A percentile compares a stretch with the other conserved stretches of the same genome.
These are phyloP conservation scores for Luperina testacea DNA, from an alignment of 2,888 invertebrate species.

Conservation along the genomic window DNA sequence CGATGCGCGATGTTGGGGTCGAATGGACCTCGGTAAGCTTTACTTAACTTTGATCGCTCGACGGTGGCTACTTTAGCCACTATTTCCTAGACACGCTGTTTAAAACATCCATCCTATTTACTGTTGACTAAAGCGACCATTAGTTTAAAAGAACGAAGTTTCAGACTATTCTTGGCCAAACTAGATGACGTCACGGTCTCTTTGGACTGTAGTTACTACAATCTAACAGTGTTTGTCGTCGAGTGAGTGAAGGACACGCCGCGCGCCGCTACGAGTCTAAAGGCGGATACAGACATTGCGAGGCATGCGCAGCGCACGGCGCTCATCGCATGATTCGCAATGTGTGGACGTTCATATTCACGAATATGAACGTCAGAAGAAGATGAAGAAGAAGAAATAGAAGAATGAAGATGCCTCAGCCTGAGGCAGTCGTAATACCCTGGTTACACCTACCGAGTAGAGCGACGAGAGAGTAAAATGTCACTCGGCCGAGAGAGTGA, in stretches of 20 bases:
- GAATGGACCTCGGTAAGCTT: not conserved
- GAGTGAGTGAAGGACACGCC: constrained; percentile 11
- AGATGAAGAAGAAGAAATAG: too few relatives aligned
- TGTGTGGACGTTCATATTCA: too few relatives aligned
- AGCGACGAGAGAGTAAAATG: too few relatives aligned
- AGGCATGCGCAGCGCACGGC: too few relatives aligned
- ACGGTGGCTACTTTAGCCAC: not conserved
- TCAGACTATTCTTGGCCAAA: not conserved
- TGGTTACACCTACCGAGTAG: too few relatives aligned
- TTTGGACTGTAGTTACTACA: not conserved
- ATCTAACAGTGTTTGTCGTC: constrained; percentile 1
- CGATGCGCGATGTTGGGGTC: too few relatives aligned
- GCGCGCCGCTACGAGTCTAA: not conserved
- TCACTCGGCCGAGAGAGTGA: too few relatives aligned
- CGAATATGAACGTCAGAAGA: too few relatives aligned
- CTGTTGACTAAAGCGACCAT: not conserved
- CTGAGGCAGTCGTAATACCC: too few relatives aligned
- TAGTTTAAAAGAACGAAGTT: not conserved
- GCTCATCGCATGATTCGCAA: too few relatives aligned
- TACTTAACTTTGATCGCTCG: constrained; percentile 3
- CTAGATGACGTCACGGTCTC: not conserved
- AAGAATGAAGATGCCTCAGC: too few relatives aligned
- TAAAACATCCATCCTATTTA: not conserved
- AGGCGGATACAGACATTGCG: too few relatives aligned
- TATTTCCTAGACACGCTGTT: not conserved